Base-by-base conservation (phyloP, 2,888 invertebrate genomes). In the Pelosia muscerda region DNA sequence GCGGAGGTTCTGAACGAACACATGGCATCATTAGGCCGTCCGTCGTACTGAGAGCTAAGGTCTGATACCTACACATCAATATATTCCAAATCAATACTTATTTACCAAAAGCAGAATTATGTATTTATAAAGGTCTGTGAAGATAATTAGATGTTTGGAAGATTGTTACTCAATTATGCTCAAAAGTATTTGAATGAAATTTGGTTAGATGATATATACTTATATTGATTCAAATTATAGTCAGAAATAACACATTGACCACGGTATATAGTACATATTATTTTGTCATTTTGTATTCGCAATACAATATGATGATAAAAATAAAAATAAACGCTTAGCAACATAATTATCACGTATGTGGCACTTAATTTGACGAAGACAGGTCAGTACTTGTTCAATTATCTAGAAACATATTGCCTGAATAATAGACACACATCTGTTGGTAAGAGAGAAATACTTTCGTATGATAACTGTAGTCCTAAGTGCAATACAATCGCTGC, bases 21-120 rank as follows among this genome's bases (percentile, higher is more conserved):
- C 78, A 84, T 84, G 85, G 82, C 81, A 75, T 81, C 79, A 84
- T 84, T 84, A 81, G 75, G 73, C 77, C 72, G 77, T 77, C 79
- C 78, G 74, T 75, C 77, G 75, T 69, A 65, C 71, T 73, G 78
- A 77, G 80, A 75, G 66, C 70, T 68, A 62, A 72, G 69, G 68
- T 74, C 69, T 70, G 64, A 75, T 77, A 73, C 80, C 53, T 34
- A 75, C 57, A 73, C 73, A 74, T 61, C 61, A 25, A n/a, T 1
- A n/a, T n/a, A n/a, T n/a, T 49, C 8, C n/a, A 49, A n/a, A 49
- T 49, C 8, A 19, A 49, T 49, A 49, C 49, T 42, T 19, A 49
- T 19, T 42, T 49, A n/a, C 9, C n/a, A n/a, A n/a, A 9, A n/a
- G n/a, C n/a, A 49, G n/a, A 49, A 49, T n/a, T n/a, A n/a, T n/a